A percentile compares a stretch with the other conserved stretches of the same genome.
Evolutionary conservation across 2,888 invertebrate species (phyloP).

Genomic region (Unio delphinus): DNA sequence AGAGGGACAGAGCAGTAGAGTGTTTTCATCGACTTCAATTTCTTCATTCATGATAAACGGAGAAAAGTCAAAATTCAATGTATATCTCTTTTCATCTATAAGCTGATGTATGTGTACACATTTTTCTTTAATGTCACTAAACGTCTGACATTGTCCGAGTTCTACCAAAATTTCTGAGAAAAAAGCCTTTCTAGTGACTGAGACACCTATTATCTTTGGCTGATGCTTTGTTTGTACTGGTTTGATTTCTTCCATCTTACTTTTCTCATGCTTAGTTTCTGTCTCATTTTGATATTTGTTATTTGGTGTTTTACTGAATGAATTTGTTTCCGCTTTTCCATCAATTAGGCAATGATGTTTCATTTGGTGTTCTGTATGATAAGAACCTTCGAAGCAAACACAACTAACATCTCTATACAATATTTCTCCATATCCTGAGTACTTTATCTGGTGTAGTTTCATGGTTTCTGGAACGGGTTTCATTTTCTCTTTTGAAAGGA

Average conservation of each 20-base stretch:
- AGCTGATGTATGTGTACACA: neutral
- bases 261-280: no score
- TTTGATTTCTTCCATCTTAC: no score
- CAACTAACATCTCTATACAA: slow-evolving; percentile 5
- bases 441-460: no score
- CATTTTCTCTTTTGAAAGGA: neutral
- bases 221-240: no score
- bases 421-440: neutral
- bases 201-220: no score
- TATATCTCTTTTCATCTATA: neutral
- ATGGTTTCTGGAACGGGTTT: neutral
- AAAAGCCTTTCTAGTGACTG: neutral
- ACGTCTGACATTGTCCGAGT: neutral
- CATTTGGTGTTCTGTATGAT: neutral
- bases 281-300: neutral
- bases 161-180: slow-evolving; percentile 2
- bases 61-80: neutral
- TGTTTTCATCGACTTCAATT: slow-evolving; percentile 8
- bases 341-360: neutral
- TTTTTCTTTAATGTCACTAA: neutral
- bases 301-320: neutral
- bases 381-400: neutral
- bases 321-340: no score
- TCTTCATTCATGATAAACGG: slow-evolving; percentile 6
- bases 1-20: slow-evolving; percentile 5